These are phyloP conservation scores for Phycodurus eques DNA, from an alignment of 2,113 vertebrate species.

Conservation along the genomic window DNA sequence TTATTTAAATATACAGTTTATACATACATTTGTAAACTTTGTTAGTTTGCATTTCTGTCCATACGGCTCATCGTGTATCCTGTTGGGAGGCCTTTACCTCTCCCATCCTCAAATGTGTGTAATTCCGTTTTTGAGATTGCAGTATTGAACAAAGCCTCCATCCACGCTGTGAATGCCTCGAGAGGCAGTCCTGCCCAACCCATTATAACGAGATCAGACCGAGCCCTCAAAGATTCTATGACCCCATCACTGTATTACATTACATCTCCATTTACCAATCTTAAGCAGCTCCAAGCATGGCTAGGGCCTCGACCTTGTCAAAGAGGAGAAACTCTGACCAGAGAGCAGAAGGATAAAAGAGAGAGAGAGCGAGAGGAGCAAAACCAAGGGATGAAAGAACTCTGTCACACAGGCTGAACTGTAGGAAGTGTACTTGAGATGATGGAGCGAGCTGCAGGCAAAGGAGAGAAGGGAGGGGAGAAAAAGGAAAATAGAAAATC, in stretches of 20 bases:
- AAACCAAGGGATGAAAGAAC: conserved; percentile 18
- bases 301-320: conserved; percentile 72
- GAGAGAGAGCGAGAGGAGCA: conserved; percentile 23
- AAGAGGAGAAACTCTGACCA: conserved; percentile 64
- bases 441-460: conserved; percentile 45
- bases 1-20: neutral
- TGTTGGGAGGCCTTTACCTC: neutral
- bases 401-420: conserved; percentile 30
- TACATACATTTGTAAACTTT: neutral
- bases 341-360: conserved; percentile 30
- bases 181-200: conserved; percentile 48
- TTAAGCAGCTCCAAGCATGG: conserved; percentile 66
- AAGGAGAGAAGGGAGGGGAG: conserved; percentile 18
- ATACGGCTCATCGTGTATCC: neutral
- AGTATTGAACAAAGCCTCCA: conserved; percentile 24
- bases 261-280: conserved; percentile 75
- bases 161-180: conserved; percentile 13
- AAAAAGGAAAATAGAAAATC: conserved; percentile 69
- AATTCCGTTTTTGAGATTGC: neutral
- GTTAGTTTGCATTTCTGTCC: neutral
- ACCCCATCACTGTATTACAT: conserved; percentile 73
- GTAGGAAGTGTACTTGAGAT: conserved; percentile 45
- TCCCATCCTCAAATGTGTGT: neutral
- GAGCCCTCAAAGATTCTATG: conserved; percentile 73
- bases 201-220: conserved; percentile 72